These are phyloP conservation scores for Fragum fragum DNA, from an alignment of 2,888 invertebrate genomes.

Conservation along the genomic window DNA sequence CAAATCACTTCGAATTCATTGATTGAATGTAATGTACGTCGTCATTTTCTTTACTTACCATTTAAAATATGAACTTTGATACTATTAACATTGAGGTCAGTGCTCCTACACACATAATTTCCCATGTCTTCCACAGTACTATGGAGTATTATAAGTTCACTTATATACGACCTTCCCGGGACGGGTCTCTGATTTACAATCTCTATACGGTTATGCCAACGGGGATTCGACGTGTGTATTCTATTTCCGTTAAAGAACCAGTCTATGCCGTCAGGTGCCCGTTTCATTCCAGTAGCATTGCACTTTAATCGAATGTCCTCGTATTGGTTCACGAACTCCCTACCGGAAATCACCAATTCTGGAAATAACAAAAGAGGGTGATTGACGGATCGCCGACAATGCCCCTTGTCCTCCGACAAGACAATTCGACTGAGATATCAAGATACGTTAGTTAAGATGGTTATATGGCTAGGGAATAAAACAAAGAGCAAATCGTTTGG, in stretches of 20 bases:
- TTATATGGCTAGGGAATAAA: no score
- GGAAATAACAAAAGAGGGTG: constrained; percentile 42
- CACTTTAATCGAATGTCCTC: constrained; percentile 73
- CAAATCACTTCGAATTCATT: no score
- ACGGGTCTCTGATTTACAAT: constrained; percentile 48
- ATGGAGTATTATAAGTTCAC: constrained; percentile 66
- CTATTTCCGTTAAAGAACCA: constrained; percentile 78
- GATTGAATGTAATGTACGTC: no score
- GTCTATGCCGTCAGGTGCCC: constrained; percentile 76
- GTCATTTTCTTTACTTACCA: constrained; percentile 55
- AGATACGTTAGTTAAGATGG: background rate
- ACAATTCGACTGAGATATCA: no score
- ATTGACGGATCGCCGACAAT: no score
- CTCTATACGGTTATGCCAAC: constrained; percentile 61
- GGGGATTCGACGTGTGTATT: constrained; percentile 62
- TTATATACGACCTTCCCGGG: constrained; percentile 65
- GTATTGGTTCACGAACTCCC: constrained; percentile 75
- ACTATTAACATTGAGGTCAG: constrained; percentile 68
- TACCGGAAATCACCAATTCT: constrained; percentile 75
- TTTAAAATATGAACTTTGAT: constrained; percentile 72
- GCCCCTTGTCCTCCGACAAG: no score
- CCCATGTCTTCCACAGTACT: constrained; percentile 65
- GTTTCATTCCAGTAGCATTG: constrained; percentile 78
- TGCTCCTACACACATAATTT: constrained; percentile 71
- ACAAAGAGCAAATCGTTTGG: no score